Conservation (phyloP, 2,797 vertebrate species). For the Amniataba percoides region DNA sequence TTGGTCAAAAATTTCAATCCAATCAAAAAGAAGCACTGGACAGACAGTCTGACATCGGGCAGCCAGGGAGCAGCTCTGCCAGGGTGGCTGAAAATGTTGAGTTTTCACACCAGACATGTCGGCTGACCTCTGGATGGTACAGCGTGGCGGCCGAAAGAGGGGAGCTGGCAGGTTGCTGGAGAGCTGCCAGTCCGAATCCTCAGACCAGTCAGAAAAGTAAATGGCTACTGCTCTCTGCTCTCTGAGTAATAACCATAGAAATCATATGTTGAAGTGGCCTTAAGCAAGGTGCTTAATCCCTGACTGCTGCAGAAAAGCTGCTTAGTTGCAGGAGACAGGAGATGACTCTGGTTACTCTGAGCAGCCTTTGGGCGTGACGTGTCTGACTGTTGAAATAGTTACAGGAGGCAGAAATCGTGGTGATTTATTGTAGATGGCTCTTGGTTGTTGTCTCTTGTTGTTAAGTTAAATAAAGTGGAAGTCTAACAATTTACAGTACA, state of each 20-base stretch:
- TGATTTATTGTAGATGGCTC: not conserved
- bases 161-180: slow-evolving; percentile 44
- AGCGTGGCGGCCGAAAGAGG: slow-evolving; percentile 4
- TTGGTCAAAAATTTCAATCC: not conserved
- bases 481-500: too few relatives aligned
- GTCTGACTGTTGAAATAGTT: slow-evolving; percentile 50
- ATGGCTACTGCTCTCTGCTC: slow-evolving; percentile 63
- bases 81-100: slow-evolving; percentile 10
- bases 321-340: slow-evolving; percentile 75
- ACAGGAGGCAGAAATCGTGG: slow-evolving; percentile 16
- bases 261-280: slow-evolving; percentile 69
- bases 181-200: slow-evolving; percentile 63
- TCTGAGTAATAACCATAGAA: slow-evolving; percentile 70
- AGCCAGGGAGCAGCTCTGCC: not conserved
- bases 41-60: not conserved
- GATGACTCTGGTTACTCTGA: slow-evolving; percentile 60
- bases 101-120: slow-evolving; percentile 24
- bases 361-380: slow-evolving; percentile 53
- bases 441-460: not conserved
- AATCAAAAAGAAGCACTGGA: not conserved
- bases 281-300: slow-evolving; percentile 63
- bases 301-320: slow-evolving; percentile 72
- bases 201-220: slow-evolving; percentile 69
- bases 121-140: slow-evolving; percentile 15
- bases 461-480: not conserved